phyloP scores from a whole-genome alignment of 2,797 vertebrate species.

The Aplochiton taeniatus region DNA sequence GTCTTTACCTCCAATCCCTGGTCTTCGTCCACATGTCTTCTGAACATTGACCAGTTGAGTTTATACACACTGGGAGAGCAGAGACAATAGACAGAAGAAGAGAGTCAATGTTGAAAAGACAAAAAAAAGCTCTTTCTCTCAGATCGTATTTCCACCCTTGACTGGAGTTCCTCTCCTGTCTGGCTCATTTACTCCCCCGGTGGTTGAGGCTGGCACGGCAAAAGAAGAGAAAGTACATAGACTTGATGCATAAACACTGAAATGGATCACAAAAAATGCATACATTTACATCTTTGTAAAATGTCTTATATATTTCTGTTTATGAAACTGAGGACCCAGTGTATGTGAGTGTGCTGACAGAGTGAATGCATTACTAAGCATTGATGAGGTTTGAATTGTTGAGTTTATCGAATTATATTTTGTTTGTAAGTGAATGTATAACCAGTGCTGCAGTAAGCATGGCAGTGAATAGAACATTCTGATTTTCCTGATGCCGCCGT shows the following conservation, averaged over 20 bases:
- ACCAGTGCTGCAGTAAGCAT: conserved; percentile 4
- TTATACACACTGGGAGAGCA: too few species aligned
- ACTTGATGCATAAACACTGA: too few species aligned
- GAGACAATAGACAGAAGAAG: too few species aligned
- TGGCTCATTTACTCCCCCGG: not conserved
- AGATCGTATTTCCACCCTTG: not conserved
- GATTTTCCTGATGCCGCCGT: not conserved
- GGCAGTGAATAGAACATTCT: conserved; percentile 4
- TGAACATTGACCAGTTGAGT: too few species aligned
- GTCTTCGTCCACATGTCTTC: too few species aligned
- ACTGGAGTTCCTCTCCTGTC: not conserved
- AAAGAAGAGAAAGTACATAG: not conserved
- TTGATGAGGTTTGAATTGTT: conserved; percentile 16
- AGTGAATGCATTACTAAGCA: conserved; percentile 55
- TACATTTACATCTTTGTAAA: conserved; percentile 8
- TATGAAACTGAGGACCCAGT: not conserved
- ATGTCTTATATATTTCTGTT: conserved; percentile 11
- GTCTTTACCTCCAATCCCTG: too few species aligned
- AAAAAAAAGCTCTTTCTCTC: too few species aligned
- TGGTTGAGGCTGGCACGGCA: not conserved
- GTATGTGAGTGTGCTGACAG: conserved; percentile 25
- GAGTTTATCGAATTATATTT: conserved; percentile 29
- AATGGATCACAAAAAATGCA: conserved; percentile 12
- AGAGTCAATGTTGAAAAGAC: too few species aligned
- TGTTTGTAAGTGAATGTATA: conserved; percentile 49